Conservation (phyloP, 37 sponge, comb jelly and placozoan species). For the Chondrilla cf. caribensis region DNA sequence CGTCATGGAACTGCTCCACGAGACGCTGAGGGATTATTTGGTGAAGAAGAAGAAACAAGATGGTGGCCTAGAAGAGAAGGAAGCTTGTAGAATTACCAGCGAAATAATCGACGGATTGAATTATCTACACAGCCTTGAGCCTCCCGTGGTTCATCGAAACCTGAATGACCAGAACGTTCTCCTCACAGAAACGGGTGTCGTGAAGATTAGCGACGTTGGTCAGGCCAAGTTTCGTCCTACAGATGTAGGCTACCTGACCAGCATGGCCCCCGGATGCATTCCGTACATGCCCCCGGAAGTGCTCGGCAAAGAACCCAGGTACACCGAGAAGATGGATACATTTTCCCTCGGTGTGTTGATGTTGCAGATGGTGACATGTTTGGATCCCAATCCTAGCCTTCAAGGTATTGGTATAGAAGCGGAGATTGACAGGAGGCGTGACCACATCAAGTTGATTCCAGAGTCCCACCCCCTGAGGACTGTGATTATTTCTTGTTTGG, state of each 20-base stretch:
- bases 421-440: neutral
- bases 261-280: conserved; percentile 14
- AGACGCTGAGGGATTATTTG: neutral
- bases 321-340: neutral
- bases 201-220: conserved; percentile 13
- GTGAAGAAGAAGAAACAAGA: neutral
- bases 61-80: neutral
- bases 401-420: neutral
- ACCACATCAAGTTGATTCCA: neutral
- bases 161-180: conserved; percentile 9
- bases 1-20: conserved; percentile 9
- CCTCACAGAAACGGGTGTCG: neutral
- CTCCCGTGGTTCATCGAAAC: conserved; percentile 11
- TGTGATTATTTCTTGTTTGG: neutral
- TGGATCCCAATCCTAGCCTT: neutral
- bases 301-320: neutral
- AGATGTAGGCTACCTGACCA: neutral
- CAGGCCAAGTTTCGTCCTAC: conserved; percentile 5
- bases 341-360: conserved; percentile 18
- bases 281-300: conserved; percentile 9
- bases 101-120: neutral
- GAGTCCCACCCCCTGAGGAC: neutral
- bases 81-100: neutral
- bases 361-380: neutral
- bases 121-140: neutral